Percentiles rank a stretch among this genome's conserved stretches.
These are phyloP conservation scores for Ophiothrix spiculata DNA, from an alignment of 35 echinoderm and acorn worm species.

Conservation along the genomic window DNA sequence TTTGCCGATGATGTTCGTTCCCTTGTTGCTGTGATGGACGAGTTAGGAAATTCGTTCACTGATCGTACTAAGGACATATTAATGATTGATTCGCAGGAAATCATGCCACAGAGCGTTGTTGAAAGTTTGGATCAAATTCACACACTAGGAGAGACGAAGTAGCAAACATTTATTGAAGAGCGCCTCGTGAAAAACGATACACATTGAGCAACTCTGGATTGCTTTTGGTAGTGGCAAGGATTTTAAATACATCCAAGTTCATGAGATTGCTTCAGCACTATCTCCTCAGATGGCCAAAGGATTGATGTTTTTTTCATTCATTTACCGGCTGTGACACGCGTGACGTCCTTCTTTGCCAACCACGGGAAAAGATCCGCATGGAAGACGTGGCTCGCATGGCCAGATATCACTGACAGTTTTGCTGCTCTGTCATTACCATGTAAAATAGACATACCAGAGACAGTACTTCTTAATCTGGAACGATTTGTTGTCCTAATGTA, in stretches of 20 bases:
- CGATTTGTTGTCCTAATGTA: background rate
- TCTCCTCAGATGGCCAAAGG: background rate
- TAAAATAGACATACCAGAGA: background rate
- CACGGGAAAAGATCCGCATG: background rate
- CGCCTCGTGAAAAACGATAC: constrained; percentile 20
- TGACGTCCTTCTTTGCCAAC: constrained; percentile 6
- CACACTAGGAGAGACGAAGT: constrained; percentile 25
- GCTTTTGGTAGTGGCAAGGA: constrained; percentile 43
- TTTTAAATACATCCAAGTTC: constrained; percentile 24
- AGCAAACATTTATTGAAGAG: constrained; percentile 30
- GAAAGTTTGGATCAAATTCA: background rate
- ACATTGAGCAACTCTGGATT: constrained; percentile 23
- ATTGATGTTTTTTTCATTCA: constrained; percentile 29
- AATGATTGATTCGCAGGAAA: constrained; percentile 3
- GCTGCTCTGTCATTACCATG: constrained; percentile 18
- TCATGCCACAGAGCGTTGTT: background rate
- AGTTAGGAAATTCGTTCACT: constrained; percentile 36
- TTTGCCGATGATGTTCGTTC: constrained; percentile 9
- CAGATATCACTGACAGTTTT: background rate
- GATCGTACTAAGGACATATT: constrained; percentile 7
- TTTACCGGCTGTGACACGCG: constrained; percentile 47
- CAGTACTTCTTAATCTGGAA: background rate
- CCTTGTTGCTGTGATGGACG: constrained; percentile 21
- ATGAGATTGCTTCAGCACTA: background rate
- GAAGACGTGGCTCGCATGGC: constrained; percentile 15